Percentiles rank a stretch among this genome's conserved stretches.
These are phyloP conservation scores for Brevimyrus niger DNA, from an alignment of 2,113 vertebrate genomes.

Conservation along the genomic window DNA sequence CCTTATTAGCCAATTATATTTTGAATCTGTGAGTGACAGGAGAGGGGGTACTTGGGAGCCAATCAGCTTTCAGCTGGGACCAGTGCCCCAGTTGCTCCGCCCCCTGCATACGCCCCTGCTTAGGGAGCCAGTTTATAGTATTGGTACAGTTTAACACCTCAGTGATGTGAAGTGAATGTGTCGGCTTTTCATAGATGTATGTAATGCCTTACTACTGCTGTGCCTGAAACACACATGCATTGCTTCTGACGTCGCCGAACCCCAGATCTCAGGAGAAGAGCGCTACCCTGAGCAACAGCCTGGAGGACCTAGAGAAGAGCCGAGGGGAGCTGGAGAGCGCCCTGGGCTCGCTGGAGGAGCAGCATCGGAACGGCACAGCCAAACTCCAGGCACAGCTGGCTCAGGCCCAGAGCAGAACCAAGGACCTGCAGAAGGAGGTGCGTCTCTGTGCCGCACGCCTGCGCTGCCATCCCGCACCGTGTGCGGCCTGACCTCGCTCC, in stretches of 20 bases:
- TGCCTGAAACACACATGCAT: not conserved
- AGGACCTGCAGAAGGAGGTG: slow-evolving; percentile 86
- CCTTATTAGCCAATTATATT: not conserved
- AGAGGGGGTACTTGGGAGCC: not conserved
- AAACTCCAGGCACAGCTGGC: slow-evolving; percentile 77
- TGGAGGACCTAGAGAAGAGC: slow-evolving; percentile 73
- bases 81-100: not conserved
- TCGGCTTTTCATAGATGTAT: not conserved
- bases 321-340: slow-evolving; percentile 79
- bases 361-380: slow-evolving; percentile 74
- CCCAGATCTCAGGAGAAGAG: slow-evolving; percentile 81
- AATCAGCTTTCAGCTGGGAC: not conserved
- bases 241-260: slow-evolving; percentile 22
- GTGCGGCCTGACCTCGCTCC: not conserved
- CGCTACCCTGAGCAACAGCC: slow-evolving; percentile 69
- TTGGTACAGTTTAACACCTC: not conserved
- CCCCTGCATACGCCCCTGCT: not conserved
- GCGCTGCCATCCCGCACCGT: no score
- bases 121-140: not conserved
- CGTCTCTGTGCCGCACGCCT: not conserved
- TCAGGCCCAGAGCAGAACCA: slow-evolving; percentile 74
- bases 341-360: slow-evolving; percentile 73
- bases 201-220: not conserved
- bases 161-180: not conserved
- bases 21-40: not conserved